Base-by-base conservation (phyloP, 1,140 invertebrate species). In the Odontomachus brunneus region DNA sequence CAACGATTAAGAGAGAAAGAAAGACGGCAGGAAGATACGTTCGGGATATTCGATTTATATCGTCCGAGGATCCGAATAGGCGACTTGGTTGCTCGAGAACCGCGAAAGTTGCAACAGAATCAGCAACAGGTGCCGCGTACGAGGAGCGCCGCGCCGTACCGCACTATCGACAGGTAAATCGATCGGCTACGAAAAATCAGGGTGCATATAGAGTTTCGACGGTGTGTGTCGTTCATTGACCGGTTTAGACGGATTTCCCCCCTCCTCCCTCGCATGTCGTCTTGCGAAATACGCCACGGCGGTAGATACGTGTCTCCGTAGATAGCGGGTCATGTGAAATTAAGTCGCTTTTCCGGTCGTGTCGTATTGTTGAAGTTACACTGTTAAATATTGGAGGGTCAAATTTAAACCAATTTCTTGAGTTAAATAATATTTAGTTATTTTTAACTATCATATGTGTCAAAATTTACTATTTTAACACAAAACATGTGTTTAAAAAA, bases 111-210 rank as follows among this genome's bases (percentile, higher is more conserved):
- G 38, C 59, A 48, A 83, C 17, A 44, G 14, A 69, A 51, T 86
- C 26, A 86, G 85, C 85, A 87, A 87, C 86, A 87, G 86, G 86
- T 87, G 86, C 65, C 71, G 38, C 38, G 44, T 67, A 38, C 17
- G 17, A 63, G 26, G 53, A 49, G 2, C 53, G 15, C n/a, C 48
- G 44, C 14, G 33, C 9, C 57, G 29, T 5, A 5, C 22, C 22
- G 29, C 48, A 49, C 9, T 48, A 62, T 19, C 65, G 17, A 57
- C 60, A 53, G 38, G 22, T 67, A 78, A 83, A 78, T 87, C 66
- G 59, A 85, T 86, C 63, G 17, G n/a, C 26, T 63, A n/a, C n/a
- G 17, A 57, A 78, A 44, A 26, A 9, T 3, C 38, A 44, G 44
- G 44, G 17, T 19, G 17, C 15, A 4, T 24, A 17, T 66, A 38